Base-by-base conservation (phyloP, 2,888 invertebrate genomes). In the Eretmocerus hayati region DNA sequence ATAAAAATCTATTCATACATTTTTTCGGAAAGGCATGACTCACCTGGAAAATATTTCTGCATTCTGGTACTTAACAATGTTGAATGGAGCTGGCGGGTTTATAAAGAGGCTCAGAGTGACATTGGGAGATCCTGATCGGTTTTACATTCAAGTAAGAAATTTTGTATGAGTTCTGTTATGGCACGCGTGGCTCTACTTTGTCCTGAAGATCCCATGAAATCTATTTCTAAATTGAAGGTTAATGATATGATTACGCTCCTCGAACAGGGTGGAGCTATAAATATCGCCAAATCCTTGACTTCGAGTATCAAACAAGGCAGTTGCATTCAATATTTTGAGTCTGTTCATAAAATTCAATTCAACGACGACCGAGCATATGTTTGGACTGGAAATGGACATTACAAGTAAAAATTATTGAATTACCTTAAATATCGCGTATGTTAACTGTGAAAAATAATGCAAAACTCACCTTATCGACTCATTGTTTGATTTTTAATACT, bases 61-160 rank as follows among this genome's bases (percentile, higher is more conserved):
- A 5, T 48, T 65, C 5, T 65, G 65, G 64, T 58, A 62, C 11
- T 22, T 66, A 4, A 43, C 53, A 5, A 56, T 62, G 56, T 36
- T 63, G 18, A 55, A 58, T 35, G 59, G 62, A 15, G 59, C 63
- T 5, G 60, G 59, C 4, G 66, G 66, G 8, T 49, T 65, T 21
- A 46, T 61, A 3, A 51, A 55, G 22, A 59, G 63, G 48, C 51
- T 66, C 4, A 60, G 53, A 38, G 35, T 56, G 9, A 46, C 53
- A 6, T 31, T 62, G 5, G 60, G 60, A 6, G 59, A 59, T 37
- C 43, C 52, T 6, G 48, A 56, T 37, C 54, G 60, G 39, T 63
- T 58, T 41, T 66, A 60, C 35, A 30, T 64, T 20, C 31, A 62
- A 46, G 63, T 63, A 45, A 47, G 9, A 38, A n/a, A n/a, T n/a